A percentile compares a stretch with the other conserved stretches of the same genome.
These are phyloP conservation scores for Ooceraea biroi DNA, from an alignment of 1,140 invertebrate genomes.

Conservation along the genomic window DNA sequence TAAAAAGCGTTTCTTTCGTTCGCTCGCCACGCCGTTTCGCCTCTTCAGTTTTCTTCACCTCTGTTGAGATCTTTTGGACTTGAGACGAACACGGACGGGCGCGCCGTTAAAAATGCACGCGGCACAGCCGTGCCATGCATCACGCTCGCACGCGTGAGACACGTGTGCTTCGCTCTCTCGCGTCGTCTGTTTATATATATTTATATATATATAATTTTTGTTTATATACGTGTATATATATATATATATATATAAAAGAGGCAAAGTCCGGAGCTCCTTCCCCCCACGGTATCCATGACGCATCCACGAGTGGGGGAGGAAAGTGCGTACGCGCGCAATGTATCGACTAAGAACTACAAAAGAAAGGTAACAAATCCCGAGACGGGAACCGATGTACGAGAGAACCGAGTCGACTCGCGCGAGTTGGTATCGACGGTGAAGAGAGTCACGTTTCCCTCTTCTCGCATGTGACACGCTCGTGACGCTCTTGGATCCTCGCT, in stretches of 20 bases:
- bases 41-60: conserved; percentile 62
- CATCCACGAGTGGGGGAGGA: neutral
- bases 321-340: conserved; percentile 78
- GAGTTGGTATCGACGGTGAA: conserved; percentile 79
- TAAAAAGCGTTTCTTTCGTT: conserved; percentile 79
- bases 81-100: conserved; percentile 70
- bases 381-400: conserved; percentile 78
- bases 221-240: conserved; percentile 20
- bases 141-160: conserved; percentile 50
- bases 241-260: conserved; percentile 76
- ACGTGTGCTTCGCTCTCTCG: conserved; percentile 37
- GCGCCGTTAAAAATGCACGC: conserved; percentile 46
- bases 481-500: conserved; percentile 77
- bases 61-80: conserved; percentile 70
- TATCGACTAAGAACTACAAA: conserved; percentile 84
- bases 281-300: neutral
- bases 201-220: conserved; percentile 32
- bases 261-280: conserved; percentile 62
- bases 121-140: conserved; percentile 64
- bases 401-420: conserved; percentile 80
- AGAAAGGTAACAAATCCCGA: conserved; percentile 85
- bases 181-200: conserved; percentile 64
- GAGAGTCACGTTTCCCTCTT: conserved; percentile 63
- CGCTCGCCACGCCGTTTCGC: conserved; percentile 43
- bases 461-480: conserved; percentile 75